Evolutionary conservation across 2,113 vertebrate species (phyloP).

Genomic region (Aix galericulata): DNA sequence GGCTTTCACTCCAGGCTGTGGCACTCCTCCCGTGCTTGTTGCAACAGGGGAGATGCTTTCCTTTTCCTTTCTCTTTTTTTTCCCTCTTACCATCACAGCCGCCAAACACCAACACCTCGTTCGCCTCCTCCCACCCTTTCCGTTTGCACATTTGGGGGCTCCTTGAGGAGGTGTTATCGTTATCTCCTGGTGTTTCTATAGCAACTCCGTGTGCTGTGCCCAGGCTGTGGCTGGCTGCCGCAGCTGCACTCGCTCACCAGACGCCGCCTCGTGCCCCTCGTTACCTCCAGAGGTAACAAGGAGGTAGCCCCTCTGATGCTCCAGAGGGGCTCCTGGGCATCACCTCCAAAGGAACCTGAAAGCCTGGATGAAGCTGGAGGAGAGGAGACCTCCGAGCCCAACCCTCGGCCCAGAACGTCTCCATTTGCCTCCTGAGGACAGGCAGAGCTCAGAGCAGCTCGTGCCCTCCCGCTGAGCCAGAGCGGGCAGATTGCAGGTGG

Average conservation of each 20-base stretch:
- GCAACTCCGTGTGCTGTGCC: slow-evolving; percentile 18
- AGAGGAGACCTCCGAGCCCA: neutral
- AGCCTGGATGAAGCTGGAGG: neutral
- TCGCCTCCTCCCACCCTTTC: neutral
- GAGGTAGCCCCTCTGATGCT: too few species aligned
- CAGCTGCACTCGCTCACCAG: neutral
- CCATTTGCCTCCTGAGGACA: neutral
- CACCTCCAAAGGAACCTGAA: neutral
- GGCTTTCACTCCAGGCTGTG: neutral
- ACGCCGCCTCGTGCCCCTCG: neutral
- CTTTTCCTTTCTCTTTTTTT: neutral
- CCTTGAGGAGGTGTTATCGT: neutral
- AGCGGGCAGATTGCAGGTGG: neutral
- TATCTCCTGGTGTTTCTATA: slow-evolving; percentile 27
- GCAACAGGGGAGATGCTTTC: fast-evolving
- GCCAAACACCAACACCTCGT: neutral
- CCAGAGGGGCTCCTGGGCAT: fast-evolving
- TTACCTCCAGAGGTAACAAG: neutral
- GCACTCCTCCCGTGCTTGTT: neutral
- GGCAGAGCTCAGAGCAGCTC: neutral
- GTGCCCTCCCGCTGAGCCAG: neutral
- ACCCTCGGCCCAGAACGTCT: neutral
- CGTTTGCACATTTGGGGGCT: neutral
- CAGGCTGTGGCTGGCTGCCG: neutral
- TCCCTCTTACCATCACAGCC: neutral